Percentiles rank a stretch among this genome's conserved stretches.
These are phyloP conservation scores for Amphiprion clarkii DNA, from an alignment of 2,797 vertebrate genomes.

Conservation along the genomic window DNA sequence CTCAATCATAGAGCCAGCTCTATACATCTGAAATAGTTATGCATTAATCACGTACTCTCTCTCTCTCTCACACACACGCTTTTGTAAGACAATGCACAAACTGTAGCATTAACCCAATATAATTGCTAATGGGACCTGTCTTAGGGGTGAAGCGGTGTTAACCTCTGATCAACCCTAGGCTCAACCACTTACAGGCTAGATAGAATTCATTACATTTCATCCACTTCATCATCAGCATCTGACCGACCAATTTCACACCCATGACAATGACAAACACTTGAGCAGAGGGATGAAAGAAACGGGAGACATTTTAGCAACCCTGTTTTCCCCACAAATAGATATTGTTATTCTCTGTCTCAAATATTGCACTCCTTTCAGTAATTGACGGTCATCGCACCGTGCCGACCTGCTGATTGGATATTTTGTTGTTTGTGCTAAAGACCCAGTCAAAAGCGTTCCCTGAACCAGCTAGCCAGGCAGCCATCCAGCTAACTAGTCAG, in stretches of 20 bases:
- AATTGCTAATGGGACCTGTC: constrained; percentile 84
- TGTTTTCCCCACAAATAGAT: not conserved
- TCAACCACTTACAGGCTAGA: constrained; percentile 77
- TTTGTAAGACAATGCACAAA: constrained; percentile 50
- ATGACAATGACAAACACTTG: constrained; percentile 76
- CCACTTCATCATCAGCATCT: constrained; percentile 81
- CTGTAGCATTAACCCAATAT: constrained; percentile 73
- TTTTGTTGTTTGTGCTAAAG: constrained; percentile 52
- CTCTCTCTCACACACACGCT: constrained; percentile 1
- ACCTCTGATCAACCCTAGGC: constrained; percentile 81
- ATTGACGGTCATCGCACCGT: constrained; percentile 10
- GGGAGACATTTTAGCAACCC: constrained; percentile 17
- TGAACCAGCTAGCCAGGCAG: constrained; percentile 24
- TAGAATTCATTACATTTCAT: constrained; percentile 82
- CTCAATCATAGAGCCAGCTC: constrained; percentile 48
- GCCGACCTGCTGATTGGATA: constrained; percentile 32
- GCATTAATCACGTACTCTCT: not conserved
- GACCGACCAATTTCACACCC: constrained; percentile 82
- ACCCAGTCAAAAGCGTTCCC: constrained; percentile 34
- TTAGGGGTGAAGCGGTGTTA: constrained; percentile 81
- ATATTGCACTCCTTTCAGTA: constrained; percentile 27
- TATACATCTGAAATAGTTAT: constrained; percentile 48
- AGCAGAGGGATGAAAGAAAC: constrained; percentile 38
- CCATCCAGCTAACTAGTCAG: constrained; percentile 36
- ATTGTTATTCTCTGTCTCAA: constrained; percentile 1